These are phyloP conservation scores for Lysiphlebus fabarum DNA, from an alignment of 1,140 invertebrate genomes.

Conservation along the genomic window DNA sequence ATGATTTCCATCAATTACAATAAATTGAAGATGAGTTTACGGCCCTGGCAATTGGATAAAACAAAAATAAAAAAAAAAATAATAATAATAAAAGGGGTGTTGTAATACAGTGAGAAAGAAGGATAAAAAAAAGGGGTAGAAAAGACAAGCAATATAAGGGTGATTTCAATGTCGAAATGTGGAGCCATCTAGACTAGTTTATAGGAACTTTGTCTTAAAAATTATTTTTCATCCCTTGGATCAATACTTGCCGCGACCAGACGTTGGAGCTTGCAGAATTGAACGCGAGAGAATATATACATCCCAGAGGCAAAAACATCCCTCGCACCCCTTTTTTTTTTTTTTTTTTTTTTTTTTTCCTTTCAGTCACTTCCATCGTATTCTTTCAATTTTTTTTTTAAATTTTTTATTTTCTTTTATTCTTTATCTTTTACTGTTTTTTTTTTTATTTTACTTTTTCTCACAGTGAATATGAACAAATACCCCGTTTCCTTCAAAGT, in stretches of 20 bases:
- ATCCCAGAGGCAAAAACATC: slow-evolving; percentile 12
- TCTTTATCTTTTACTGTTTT: slow-evolving; percentile 4
- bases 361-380: not conserved
- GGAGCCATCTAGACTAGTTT: slow-evolving; percentile 37
- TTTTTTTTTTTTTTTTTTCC: slow-evolving; percentile 5
- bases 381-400: not conserved
- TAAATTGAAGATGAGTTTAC: slow-evolving; percentile 20
- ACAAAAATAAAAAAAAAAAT: not conserved
- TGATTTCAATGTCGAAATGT: slow-evolving; percentile 19
- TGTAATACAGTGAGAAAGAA: too few species aligned
- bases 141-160: not conserved
- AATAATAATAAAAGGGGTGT: too few species aligned
- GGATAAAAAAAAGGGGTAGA: not conserved
- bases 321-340: slow-evolving; percentile 4
- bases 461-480: slow-evolving; percentile 10
- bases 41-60: slow-evolving; percentile 16
- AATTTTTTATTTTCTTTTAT: slow-evolving; percentile 2
- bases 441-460: not conserved
- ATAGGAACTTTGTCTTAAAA: slow-evolving; percentile 42
- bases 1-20: not conserved
- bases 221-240: slow-evolving; percentile 37
- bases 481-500: slow-evolving; percentile 17
- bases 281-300: slow-evolving; percentile 17
- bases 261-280: slow-evolving; percentile 22
- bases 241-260: slow-evolving; percentile 36